Evolutionary conservation across 2,888 invertebrate genomes (phyloP), one percentile per base, ranked within the genome.

Genomic region (Uloborus plumipes): DNA sequence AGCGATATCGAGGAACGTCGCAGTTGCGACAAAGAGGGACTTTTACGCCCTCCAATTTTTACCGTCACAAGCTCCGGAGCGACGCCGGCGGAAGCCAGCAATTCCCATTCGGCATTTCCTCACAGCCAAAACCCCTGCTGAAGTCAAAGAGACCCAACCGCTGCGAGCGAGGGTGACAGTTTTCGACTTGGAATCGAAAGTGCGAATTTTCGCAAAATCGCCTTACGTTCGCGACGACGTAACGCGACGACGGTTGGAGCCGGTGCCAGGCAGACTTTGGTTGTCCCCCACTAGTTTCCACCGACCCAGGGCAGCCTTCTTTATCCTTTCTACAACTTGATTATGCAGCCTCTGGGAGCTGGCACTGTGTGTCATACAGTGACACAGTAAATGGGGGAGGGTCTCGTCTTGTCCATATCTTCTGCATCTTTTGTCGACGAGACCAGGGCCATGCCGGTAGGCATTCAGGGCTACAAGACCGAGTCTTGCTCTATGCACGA

Each of bases 311-410:
- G 51, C 31, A 16, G 66, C 20, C 13, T 55, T 62, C 11, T 31
- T 39, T 0, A 75, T 51, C 0, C 69, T 7, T 0, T 39, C 20
- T 0, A 51, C 61, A 0, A 76, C 22, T 3, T 2, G 11, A 62
- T 69, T 47, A 20, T 39, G 69, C 0, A 69, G n/a, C 1, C 16
- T 15, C 9, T 53, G 39, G 13, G 16, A 16, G 0, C 14, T 7
- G 0, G 11, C 1, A 9, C 15, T 26, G 31, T 59, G 1, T 0
- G 6, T 18, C 2, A 15, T 58, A 39, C 69, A 76, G 51, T 70
- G 69, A 16, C 70, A 62, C 0, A 77, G 39, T 1, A 69, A 55
- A 13, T 76, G 67, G 0, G 76, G 69, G 9, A 77, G 22, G 14
- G 64, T 55, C 14, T 77, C 70, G 0, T 0, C 0, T 0, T 31